phyloP scores from a whole-genome alignment of 35 echinoderm and acorn worm species.

The Hemicentrotus pulcherrimus region DNA sequence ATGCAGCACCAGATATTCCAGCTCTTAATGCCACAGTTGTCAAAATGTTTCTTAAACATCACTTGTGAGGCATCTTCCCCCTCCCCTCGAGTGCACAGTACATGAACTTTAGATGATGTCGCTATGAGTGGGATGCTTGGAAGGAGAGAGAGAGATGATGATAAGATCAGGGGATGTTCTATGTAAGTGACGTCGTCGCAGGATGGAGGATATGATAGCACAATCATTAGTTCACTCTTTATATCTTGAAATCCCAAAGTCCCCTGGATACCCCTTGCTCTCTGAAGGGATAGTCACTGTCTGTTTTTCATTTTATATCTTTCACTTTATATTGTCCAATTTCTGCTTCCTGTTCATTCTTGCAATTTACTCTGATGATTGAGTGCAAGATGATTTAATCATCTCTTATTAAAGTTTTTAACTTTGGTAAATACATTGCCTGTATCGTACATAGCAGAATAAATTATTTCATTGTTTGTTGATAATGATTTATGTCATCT shows the following conservation, averaged over 20 bases:
- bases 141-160: not conserved
- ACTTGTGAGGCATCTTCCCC: not conserved
- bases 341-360: too few species aligned
- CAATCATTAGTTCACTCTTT: not conserved
- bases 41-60: not conserved
- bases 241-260: not conserved
- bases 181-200: not conserved
- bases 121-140: not conserved
- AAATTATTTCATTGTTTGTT: too few species aligned
- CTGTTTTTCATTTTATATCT: too few species aligned
- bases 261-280: not conserved
- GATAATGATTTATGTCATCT: too few species aligned
- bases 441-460: too few species aligned
- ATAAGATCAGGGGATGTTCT: not conserved
- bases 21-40: slow-evolving; percentile 10
- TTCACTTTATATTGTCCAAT: too few species aligned
- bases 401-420: too few species aligned
- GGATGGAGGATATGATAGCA: not conserved
- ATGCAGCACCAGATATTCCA: not conserved
- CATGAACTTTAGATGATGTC: not conserved
- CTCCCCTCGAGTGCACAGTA: not conserved
- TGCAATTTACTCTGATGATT: too few species aligned
- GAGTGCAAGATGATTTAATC: too few species aligned
- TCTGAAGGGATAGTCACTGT: too few species aligned
- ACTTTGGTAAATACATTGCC: too few species aligned